Conservation (phyloP, 2,113 vertebrate species). For the Anguilla rostrata region DNA sequence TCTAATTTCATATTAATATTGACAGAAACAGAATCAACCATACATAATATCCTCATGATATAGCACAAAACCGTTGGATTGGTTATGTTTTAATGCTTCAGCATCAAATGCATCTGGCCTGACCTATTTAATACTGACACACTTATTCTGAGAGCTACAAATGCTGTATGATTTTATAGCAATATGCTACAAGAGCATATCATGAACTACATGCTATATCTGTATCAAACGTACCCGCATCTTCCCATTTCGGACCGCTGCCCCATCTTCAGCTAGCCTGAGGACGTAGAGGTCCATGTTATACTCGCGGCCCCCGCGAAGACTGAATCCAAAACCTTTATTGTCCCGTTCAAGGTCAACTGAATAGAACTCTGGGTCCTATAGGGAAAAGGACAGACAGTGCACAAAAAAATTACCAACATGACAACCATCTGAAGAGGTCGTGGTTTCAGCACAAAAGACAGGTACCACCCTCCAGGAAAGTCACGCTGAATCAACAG, state of each 20-base stretch:
- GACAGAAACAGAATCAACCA: not conserved
- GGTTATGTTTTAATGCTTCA: not conserved
- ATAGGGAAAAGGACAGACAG: conserved; percentile 43
- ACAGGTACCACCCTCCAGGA: conserved; percentile 58
- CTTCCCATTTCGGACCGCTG: conserved; percentile 91
- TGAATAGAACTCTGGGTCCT: conserved; percentile 93
- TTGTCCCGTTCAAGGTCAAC: conserved; percentile 95
- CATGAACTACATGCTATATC: not conserved
- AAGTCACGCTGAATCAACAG: conserved; percentile 52
- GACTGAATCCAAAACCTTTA: conserved; percentile 98
- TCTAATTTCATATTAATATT: not conserved
- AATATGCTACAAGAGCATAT: not conserved
- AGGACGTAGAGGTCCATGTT: conserved; percentile 98
- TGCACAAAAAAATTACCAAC: conserved; percentile 2
- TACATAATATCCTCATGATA: not conserved
- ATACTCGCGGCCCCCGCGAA: conserved; percentile 94
- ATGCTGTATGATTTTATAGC: not conserved
- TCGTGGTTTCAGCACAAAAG: conserved; percentile 49
- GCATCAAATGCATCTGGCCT: not conserved
- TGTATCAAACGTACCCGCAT: conserved; percentile 81
- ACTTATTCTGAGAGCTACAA: not conserved
- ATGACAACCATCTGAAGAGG: conserved; percentile 21
- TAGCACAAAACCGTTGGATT: not conserved
- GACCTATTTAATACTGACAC: not conserved
- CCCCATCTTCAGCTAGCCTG: conserved; percentile 93